phyloP scores from a whole-genome alignment of 2,113 vertebrate genomes.

The Peromyscus maniculatus region DNA sequence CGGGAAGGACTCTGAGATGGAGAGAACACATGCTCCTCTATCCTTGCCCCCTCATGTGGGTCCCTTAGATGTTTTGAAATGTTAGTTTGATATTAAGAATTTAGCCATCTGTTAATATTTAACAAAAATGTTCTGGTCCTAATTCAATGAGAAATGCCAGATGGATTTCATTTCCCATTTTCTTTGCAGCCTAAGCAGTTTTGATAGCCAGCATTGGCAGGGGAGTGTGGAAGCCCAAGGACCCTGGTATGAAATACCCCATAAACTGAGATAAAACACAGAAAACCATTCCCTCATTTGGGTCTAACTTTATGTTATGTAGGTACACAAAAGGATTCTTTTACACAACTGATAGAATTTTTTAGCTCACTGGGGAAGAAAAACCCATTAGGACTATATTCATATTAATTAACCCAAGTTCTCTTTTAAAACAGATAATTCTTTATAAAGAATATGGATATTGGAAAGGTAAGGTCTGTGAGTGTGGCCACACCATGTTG shows the following conservation, averaged over 20 bases:
- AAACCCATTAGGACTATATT: not conserved
- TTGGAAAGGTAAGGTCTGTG: not conserved
- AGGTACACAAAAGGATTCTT: not conserved
- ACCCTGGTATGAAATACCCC: slow-evolving; percentile 64
- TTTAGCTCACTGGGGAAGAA: not conserved
- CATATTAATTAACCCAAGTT: slow-evolving; percentile 53
- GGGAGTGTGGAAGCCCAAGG: slow-evolving; percentile 57
- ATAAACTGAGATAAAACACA: slow-evolving; percentile 37
- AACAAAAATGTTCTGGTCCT: slow-evolving; percentile 84
- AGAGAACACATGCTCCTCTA: slow-evolving; percentile 69
- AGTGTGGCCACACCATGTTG: not conserved
- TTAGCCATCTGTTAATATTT: slow-evolving; percentile 84
- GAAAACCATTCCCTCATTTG: not conserved
- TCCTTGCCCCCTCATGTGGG: slow-evolving; percentile 71
- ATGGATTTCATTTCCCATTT: slow-evolving; percentile 84
- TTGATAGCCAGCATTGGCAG: slow-evolving; percentile 80
- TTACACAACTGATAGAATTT: not conserved
- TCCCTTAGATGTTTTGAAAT: slow-evolving; percentile 80
- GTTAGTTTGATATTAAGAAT: slow-evolving; percentile 81
- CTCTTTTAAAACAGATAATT: slow-evolving; percentile 55
- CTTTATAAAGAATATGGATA: slow-evolving; percentile 16
- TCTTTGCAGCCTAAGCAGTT: slow-evolving; percentile 84
- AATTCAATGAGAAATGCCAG: slow-evolving; percentile 84
- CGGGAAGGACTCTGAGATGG: slow-evolving; percentile 4
- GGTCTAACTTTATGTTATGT: not conserved